Base-by-base conservation (phyloP, 2,113 vertebrate species). In the Trogon melanurus region DNA sequence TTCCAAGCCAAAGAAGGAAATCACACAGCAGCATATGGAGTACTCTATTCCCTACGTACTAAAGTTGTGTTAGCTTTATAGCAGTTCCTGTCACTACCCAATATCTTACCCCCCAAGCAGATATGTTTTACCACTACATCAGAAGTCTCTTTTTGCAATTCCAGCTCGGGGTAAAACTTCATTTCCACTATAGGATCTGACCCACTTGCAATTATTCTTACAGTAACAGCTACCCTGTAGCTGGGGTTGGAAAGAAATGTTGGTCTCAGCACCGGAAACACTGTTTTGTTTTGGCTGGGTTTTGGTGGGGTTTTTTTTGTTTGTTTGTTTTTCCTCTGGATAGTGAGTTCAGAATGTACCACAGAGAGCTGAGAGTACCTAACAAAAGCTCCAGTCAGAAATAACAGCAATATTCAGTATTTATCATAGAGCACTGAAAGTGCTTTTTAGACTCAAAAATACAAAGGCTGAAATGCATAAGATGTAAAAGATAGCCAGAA, bases 1-100 rank as follows among this genome's bases (percentile, higher is more conserved):
- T 94, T 87, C 85, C 82, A 85, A 66, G 78, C 38, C 80, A 82
- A 90, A 66, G 88, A 79, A 73, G 78, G 90, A 94, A 96, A 95
- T 89, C 76, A 87, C 72, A 85, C 26, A 85, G 93, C 72, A 89
- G 51, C 48, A 69, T 69, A 69, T 27, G 30, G 82, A 94, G 50
- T 67, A 41, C 67, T 67, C 60, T 71, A 47, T 51, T 94, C 74
- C 72, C 82, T 53, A 36, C 8, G 7, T 22, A 80, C 44, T 80
- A 71, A 78, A n/a, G 56, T 5, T 73, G 30, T 54, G 29, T 66
- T 94, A 69, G 71, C 44, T 90, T 93, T 80, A 76, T 15, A 86
- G 73, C 62, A 64, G 83, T 79, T 95, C 61, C 65, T 93, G 88
- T 91, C 72, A 91, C 64, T 54, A 30, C 80, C 62, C 60, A 66